phyloP scores from a whole-genome alignment of 2,113 vertebrate genomes.

The Phalacrocorax brasilianus region DNA sequence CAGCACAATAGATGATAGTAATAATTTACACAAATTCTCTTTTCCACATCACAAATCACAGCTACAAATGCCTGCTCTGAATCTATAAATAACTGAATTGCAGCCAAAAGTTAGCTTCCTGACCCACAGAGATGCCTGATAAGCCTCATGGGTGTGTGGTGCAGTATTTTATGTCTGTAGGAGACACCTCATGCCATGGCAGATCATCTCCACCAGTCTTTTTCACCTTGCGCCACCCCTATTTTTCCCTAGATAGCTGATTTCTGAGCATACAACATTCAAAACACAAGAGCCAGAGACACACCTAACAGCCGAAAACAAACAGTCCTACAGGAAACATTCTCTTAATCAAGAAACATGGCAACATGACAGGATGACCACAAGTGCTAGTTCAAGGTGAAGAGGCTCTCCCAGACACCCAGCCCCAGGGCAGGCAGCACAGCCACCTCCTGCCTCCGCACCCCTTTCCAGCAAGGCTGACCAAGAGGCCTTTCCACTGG shows the following conservation, averaged over 20 bases:
- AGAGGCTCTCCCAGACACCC: not conserved
- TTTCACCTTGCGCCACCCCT: not conserved
- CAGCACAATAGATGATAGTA: not conserved
- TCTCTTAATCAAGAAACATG: not conserved
- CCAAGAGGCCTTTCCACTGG: not conserved
- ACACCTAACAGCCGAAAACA: not conserved
- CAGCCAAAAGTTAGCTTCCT: not conserved
- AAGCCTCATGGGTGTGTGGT: not conserved
- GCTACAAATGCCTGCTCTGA: not conserved
- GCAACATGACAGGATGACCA: not conserved
- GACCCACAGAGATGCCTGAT: not conserved
- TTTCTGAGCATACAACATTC: not conserved
- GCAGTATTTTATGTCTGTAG: not conserved
- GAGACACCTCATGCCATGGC: fast-evolving
- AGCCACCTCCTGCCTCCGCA: not conserved
- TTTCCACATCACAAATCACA: not conserved
- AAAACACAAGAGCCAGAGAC: not conserved
- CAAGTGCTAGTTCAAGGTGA: fast-evolving
- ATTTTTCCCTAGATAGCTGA: fast-evolving
- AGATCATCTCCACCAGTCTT: not conserved
- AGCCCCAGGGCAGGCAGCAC: not conserved
- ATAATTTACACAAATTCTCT: not conserved
- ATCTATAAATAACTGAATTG: not conserved
- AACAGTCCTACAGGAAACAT: not conserved
- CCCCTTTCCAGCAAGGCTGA: not conserved